These are phyloP conservation scores for Amphiura filiformis DNA, from an alignment of 35 echinoderm and acorn worm genomes.

Conservation along the genomic window DNA sequence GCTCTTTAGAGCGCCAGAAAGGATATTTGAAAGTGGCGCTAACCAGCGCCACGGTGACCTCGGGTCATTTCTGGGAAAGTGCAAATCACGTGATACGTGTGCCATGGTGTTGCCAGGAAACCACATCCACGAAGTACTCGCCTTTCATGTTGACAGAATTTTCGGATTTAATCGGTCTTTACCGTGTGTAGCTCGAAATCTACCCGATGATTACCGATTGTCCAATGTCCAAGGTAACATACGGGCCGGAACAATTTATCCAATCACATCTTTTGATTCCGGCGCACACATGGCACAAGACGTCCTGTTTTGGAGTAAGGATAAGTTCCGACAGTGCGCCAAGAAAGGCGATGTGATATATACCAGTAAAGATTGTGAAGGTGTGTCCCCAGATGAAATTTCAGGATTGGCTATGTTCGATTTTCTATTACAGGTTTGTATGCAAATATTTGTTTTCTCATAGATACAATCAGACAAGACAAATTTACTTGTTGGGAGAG, in stretches of 20 bases:
- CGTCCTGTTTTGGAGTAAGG: slow-evolving; percentile 10
- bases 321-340: not conserved
- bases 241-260: slow-evolving; percentile 14
- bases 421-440: slow-evolving; percentile 54
- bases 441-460: too few species aligned
- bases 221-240: not conserved
- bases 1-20: slow-evolving; percentile 1
- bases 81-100: not conserved
- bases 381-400: not conserved
- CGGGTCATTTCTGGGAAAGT: not conserved
- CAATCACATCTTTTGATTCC: slow-evolving; percentile 24
- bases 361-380: slow-evolving; percentile 10
- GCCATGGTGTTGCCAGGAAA: slow-evolving; percentile 30
- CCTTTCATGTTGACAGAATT: slow-evolving; percentile 72
- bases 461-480: too few species aligned
- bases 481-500: too few species aligned
- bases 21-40: not conserved
- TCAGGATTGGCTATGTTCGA: slow-evolving; percentile 43
- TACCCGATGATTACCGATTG: slow-evolving; percentile 20
- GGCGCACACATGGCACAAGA: slow-evolving; percentile 24
- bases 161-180: slow-evolving; percentile 54
- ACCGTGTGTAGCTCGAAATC: slow-evolving; percentile 37
- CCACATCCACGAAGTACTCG: slow-evolving; percentile 49
- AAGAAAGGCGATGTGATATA: not conserved
- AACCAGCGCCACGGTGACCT: not conserved